phyloP scores from a whole-genome alignment of 92 coral and sea anemone genomes.

The Chrysogorgia sp. region DNA sequence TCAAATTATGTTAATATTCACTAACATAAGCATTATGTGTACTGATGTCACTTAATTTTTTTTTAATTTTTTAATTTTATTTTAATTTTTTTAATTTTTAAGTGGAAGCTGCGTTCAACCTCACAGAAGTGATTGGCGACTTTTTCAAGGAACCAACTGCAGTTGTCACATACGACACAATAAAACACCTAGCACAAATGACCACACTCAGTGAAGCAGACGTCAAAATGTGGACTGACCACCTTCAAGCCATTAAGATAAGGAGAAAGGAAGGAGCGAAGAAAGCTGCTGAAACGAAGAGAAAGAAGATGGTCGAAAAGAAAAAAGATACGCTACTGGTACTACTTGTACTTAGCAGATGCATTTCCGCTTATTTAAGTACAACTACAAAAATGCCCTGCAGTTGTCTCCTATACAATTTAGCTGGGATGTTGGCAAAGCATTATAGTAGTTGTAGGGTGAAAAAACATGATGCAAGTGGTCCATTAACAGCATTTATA shows the following conservation, averaged over 20 bases:
- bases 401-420: too few species aligned
- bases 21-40: too few species aligned
- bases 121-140: constrained; percentile 28
- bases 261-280: constrained; percentile 23
- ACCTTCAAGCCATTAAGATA: constrained; percentile 1
- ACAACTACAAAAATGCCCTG: too few species aligned
- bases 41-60: too few species aligned
- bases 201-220: constrained; percentile 10
- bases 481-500: too few species aligned
- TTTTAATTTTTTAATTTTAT: not conserved
- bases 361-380: too few species aligned
- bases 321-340: constrained; percentile 10
- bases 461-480: too few species aligned
- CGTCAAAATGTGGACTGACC: constrained; percentile 16
- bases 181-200: constrained; percentile 15
- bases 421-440: too few species aligned
- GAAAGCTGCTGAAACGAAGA: constrained; percentile 24
- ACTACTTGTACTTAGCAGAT: too few species aligned
- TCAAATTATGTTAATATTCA: too few species aligned
- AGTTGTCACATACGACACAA: constrained; percentile 10
- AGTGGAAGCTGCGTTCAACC: constrained; percentile 35
- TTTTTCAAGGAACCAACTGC: not conserved
- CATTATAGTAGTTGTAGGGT: too few species aligned
- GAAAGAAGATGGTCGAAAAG: not conserved
- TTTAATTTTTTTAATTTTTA: not conserved